Evolutionary conservation across 2,888 invertebrate species (phyloP).

Genomic region (Plagodis dolabraria): DNA sequence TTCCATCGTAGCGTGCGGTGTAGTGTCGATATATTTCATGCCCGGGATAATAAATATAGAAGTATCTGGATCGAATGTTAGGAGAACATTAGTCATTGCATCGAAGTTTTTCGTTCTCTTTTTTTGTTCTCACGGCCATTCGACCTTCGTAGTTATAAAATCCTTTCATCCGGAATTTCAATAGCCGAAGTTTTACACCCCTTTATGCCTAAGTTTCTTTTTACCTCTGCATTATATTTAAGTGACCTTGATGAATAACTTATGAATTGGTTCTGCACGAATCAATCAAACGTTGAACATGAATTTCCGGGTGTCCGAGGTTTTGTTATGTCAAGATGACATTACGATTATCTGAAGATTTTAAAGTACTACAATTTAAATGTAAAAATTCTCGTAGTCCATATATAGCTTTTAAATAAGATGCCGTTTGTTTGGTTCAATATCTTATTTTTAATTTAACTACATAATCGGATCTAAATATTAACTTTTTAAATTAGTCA

Average conservation of each 20-base stretch:
- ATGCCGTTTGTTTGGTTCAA: constrained; percentile 52
- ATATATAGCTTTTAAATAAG: constrained; percentile 49
- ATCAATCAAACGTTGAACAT: constrained; percentile 27
- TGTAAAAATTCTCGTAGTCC: constrained; percentile 36
- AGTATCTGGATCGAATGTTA: constrained; percentile 23
- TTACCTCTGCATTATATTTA: constrained; percentile 23
- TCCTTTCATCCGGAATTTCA: neutral
- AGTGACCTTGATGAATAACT: constrained; percentile 36
- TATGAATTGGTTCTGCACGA: constrained; percentile 38
- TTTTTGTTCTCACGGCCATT: constrained; percentile 39
- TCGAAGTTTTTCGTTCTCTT: constrained; percentile 32
- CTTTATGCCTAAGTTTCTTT: neutral
- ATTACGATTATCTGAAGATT: constrained; percentile 13
- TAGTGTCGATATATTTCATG: constrained; percentile 23
- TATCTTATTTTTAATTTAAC: constrained; percentile 57
- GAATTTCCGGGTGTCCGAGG: constrained; percentile 23
- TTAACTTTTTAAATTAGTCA: constrained; percentile 66
- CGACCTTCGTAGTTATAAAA: constrained; percentile 26
- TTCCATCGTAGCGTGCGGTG: constrained; percentile 21
- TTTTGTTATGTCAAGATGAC: constrained; percentile 17
- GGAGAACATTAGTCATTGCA: constrained; percentile 40
- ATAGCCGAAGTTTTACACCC: constrained; percentile 12
- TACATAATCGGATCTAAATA: constrained; percentile 60
- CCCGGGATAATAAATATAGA: constrained; percentile 15
- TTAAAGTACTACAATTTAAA: constrained; percentile 17